phyloP scores from a whole-genome alignment of 2,113 vertebrate genomes.

The human (Homo sapiens) region DNA sequence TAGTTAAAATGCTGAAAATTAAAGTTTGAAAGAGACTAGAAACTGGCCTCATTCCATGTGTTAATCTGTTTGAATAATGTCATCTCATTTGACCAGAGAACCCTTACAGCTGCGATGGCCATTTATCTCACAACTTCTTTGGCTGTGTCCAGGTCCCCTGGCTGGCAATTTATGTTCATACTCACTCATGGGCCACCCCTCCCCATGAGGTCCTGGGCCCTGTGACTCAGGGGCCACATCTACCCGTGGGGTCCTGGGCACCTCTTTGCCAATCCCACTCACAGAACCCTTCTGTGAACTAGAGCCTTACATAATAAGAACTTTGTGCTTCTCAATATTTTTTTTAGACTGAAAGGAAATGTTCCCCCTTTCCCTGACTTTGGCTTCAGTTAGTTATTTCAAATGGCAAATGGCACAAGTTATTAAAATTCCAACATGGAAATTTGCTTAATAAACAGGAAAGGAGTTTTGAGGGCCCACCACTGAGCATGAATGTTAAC shows the following conservation, averaged over 20 bases:
- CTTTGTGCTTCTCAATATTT: slow-evolving; percentile 26
- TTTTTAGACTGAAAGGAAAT: slow-evolving; percentile 46
- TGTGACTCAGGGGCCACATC: background rate
- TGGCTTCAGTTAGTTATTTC: slow-evolving; percentile 36
- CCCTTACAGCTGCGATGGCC: background rate
- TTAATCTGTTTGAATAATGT: background rate
- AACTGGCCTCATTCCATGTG: background rate
- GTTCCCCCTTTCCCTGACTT: slow-evolving; percentile 25
- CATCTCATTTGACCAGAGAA: background rate
- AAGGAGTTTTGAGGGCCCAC: slow-evolving; percentile 28
- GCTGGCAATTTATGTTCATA: background rate
- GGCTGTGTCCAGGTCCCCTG: background rate
- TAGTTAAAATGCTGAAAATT: background rate
- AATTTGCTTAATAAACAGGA: slow-evolving; percentile 66
- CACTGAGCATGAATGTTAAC: slow-evolving; percentile 47
- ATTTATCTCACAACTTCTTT: background rate
- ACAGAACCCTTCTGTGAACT: background rate
- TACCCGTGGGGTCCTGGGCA: background rate
- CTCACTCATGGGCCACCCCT: background rate
- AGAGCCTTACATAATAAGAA: background rate
- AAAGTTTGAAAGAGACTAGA: background rate
- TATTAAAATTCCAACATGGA: slow-evolving; percentile 64
- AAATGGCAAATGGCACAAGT: slow-evolving; percentile 33
- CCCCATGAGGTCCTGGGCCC: background rate
- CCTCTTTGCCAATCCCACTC: background rate